Evolutionary conservation across 2,888 invertebrate species (phyloP).

Genomic region (Hypercompe scribonia): DNA sequence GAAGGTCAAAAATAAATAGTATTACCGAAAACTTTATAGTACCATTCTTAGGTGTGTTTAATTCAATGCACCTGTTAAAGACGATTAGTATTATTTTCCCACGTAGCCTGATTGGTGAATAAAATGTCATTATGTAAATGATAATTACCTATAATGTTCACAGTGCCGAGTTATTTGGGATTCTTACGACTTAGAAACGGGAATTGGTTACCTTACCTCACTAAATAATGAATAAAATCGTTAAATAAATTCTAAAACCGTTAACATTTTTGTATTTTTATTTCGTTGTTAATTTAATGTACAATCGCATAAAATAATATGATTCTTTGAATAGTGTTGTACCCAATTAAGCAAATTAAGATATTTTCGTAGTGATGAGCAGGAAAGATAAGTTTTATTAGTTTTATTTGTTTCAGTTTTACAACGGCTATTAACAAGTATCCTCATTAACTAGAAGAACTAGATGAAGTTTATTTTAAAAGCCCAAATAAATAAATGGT

Average conservation of each 20-base stretch:
- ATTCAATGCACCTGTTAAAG: slow-evolving; percentile 55
- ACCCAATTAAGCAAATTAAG: slow-evolving; percentile 18
- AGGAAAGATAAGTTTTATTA: slow-evolving; percentile 2
- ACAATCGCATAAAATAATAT: slow-evolving; percentile 14
- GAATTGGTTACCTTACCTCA: slow-evolving; percentile 18
- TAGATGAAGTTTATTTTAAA: neutral
- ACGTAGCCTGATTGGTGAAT: slow-evolving; percentile 51
- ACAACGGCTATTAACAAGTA: neutral
- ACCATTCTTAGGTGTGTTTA: slow-evolving; percentile 60
- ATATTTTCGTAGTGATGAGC: slow-evolving; percentile 12
- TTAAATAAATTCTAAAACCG: slow-evolving; percentile 12
- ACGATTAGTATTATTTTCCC: slow-evolving; percentile 54
- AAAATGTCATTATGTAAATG: slow-evolving; percentile 60
- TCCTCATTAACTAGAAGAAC: neutral
- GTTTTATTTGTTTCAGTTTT: slow-evolving; percentile 1
- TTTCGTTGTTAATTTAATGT: slow-evolving; percentile 16
- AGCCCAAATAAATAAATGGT: too few species aligned
- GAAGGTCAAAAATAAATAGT: slow-evolving; percentile 44
- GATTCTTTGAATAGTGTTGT: slow-evolving; percentile 14
- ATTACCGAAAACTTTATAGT: slow-evolving; percentile 33
- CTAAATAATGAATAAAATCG: slow-evolving; percentile 16
- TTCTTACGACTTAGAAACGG: slow-evolving; percentile 17
- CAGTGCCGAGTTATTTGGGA: slow-evolving; percentile 30
- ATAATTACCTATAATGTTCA: slow-evolving; percentile 57
- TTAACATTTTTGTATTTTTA: slow-evolving; percentile 9